Evolutionary conservation across 2,797 vertebrate genomes (phyloP), one percentile per base, ranked within the genome.

Genomic region (Geranospiza caerulescens): DNA sequence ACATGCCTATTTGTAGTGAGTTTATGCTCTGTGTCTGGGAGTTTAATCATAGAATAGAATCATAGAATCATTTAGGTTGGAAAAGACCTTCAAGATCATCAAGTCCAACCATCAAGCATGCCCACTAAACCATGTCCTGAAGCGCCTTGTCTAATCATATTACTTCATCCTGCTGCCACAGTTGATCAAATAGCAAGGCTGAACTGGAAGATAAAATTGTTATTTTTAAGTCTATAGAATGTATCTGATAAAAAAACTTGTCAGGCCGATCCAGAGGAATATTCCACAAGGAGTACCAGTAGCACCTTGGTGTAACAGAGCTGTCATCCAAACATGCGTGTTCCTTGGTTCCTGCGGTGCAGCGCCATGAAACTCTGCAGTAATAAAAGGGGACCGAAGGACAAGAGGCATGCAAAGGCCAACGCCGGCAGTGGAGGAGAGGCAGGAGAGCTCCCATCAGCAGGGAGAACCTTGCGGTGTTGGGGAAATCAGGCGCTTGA

Each of bases 331-430:
- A 59, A 52, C 3, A 10, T 5, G 5, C 18, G 9, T 1, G 2
- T 63, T 59, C n/a, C 44, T 89, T 53, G 19, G 19, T 29, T 64
- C 60, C 22, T 48, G 42, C 50, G 52, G 19, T 78, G 53, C 66
- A 81, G 63, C 56, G 40, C 7, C 11, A 11, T 16, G 38, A 68
- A 73, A 59, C 27, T 42, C 66, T 60, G 47, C n/a, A 52, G 71
- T 9, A 70, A 36, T 18, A 36, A 18, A 82, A 63, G 13, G 4
- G 13, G 15, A 40, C 7, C 0, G 2, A 36, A 53, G 60, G 31
- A 25, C 0, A 0, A 75, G 82, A 55, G 22, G 20, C 19, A 14
- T 6, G 8, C 62, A 45, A 42, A 53, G 33, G 33, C n/a, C 55
- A 42, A 21, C 0, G 3, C 36, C 31, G 31, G 6, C 34, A 47